Evolutionary conservation across 1,140 invertebrate species (phyloP).

Genomic region (Pseudachorutes palmiensis): DNA sequence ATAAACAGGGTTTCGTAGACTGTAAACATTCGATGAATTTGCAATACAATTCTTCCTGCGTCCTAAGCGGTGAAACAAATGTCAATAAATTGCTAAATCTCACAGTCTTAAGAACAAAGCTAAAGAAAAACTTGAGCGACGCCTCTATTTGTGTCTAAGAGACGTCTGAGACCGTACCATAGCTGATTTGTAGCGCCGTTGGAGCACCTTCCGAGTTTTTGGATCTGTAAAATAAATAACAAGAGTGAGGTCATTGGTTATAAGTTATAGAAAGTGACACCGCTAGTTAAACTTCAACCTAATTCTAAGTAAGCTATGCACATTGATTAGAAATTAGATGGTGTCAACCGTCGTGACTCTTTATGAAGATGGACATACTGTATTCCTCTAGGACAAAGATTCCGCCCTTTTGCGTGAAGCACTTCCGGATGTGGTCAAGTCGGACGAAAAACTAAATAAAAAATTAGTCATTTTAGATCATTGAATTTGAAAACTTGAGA

Average conservation of each 20-base stretch:
- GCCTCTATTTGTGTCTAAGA: too few relatives aligned
- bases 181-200: constrained; percentile 93
- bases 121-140: too few relatives aligned
- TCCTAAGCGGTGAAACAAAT: constrained; percentile 45
- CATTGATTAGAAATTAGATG: too few relatives aligned
- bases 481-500: not conserved
- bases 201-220: constrained; percentile 90
- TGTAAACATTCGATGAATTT: constrained; percentile 56
- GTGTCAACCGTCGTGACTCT: too few relatives aligned
- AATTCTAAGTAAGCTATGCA: too few relatives aligned
- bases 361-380: constrained; percentile 56
- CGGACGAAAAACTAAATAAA: constrained; percentile 88
- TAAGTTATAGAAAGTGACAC: too few relatives aligned
- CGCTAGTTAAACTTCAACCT: too few relatives aligned
- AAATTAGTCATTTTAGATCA: not conserved
- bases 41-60: constrained; percentile 48
- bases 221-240: constrained; percentile 91
- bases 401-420: constrained; percentile 96
- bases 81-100: too few relatives aligned
- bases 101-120: too few relatives aligned
- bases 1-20: constrained; percentile 44
- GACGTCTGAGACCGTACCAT: constrained; percentile 77
- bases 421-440: constrained; percentile 97
- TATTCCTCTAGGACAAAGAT: constrained; percentile 99
- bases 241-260: too few relatives aligned